A percentile compares a stretch with the other conserved stretches of the same genome.
Conservation (phyloP, 2,113 vertebrate species). For the Dicaeum eximium region DNA sequence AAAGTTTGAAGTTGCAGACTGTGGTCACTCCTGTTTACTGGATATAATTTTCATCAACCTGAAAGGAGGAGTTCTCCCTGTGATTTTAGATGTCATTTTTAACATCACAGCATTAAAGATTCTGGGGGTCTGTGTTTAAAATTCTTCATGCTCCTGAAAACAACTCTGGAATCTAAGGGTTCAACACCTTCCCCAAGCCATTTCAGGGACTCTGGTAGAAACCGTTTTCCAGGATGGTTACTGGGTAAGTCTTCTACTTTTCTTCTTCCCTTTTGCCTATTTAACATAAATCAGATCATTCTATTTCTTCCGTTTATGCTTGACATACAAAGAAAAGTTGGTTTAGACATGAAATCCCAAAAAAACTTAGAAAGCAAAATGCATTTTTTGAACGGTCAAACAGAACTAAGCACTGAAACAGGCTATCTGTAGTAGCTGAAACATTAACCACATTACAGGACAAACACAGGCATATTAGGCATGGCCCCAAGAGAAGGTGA, state of each 20-base stretch:
- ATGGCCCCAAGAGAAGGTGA: not conserved
- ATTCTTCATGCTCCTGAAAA: not conserved
- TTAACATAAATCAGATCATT: not conserved
- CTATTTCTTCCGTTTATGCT: not conserved
- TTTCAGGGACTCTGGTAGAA: not conserved
- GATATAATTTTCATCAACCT: not conserved
- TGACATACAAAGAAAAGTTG: not conserved
- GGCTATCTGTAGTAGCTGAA: not conserved
- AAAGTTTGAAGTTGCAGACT: not conserved
- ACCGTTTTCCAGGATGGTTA: not conserved
- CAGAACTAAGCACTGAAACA: not conserved
- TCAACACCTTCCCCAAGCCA: not conserved
- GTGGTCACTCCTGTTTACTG: not conserved
- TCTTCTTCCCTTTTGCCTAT: not conserved
- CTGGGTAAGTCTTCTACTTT: not conserved
- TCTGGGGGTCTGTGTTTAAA: not conserved
- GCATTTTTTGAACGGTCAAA: not conserved
- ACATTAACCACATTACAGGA: not conserved
- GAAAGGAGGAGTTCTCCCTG: not conserved
- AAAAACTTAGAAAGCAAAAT: not conserved
- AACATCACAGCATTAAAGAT: not conserved
- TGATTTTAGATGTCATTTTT: not conserved
- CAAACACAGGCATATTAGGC: not conserved
- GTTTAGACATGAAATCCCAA: not conserved
- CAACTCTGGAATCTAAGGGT: not conserved